Evolutionary conservation across 2,113 vertebrate genomes (phyloP), one percentile per base, ranked within the genome.

Genomic region (Pseudorectes ferrugineus): DNA sequence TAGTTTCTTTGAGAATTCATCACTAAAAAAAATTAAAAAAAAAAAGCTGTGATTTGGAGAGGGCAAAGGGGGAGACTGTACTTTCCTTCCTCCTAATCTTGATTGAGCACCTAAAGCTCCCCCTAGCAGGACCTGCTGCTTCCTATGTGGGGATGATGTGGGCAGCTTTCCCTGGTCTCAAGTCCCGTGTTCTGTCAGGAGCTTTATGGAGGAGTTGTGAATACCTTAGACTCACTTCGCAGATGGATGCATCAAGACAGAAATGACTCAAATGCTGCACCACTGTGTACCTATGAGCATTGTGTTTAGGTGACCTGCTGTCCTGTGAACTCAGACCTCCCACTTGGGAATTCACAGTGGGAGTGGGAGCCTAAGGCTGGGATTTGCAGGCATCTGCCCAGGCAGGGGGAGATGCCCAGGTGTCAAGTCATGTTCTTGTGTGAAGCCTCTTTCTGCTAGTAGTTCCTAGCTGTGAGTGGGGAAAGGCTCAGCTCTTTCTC

Each of bases 361-460:
- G 22, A 1, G 6, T 70, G 35, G 70, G 16, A 85, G 9, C n/a
- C 42, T 3, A 6, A 89, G 51, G 16, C 40, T 85, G 78, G 35
- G 38, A 78, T 66, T 71, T 1, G 1, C 33, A 58, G 59, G 24
- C 0, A 1, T 73, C 72, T 83, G 22, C 33, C 46, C 31, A 48
- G 42, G 10, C 0, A 0, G 29, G 59, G 24, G 54, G 54, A 84
- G 61, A 66, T 33, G 55, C 46, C 1, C 2, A 58, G 8, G 54
- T 78, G 23, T 83, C 0, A 3, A 49, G 52, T 73, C 38, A 13
- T 33, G 40, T 28, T 70, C 40, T 57, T 57, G 14, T 31, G 42
- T 18, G 23, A 86, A 81, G 31, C 13, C n/a, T 91, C 18, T 59
- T 89, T 61, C 45, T 52, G 70, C 65, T 61, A 17, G 38, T 18